Percentiles rank a stretch among this genome's conserved stretches.
These are phyloP conservation scores for Rhineura floridana DNA, from an alignment of 2,113 vertebrate genomes.

Conservation along the genomic window DNA sequence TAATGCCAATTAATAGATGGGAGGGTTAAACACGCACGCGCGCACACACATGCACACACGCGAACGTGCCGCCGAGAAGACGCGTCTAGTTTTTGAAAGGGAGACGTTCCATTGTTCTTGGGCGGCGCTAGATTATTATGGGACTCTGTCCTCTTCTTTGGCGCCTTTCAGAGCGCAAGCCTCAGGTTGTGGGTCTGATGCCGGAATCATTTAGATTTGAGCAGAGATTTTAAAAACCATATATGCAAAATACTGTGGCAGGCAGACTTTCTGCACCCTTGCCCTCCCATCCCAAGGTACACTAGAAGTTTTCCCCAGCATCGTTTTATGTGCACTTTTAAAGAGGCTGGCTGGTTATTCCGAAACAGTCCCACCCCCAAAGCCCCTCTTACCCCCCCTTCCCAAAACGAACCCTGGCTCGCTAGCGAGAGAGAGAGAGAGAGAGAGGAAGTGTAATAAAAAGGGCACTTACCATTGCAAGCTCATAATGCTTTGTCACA, in stretches of 20 bases:
- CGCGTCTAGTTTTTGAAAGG: not conserved
- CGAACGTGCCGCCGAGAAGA: not conserved
- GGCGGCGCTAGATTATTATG: not conserved
- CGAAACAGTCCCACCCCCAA: not conserved
- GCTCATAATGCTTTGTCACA: constrained; percentile 72
- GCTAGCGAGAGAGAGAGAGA: not conserved
- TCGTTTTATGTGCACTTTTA: not conserved
- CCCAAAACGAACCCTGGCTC: not conserved
- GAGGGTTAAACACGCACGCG: not conserved
- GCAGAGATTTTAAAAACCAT: not conserved
- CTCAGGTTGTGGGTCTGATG: constrained; percentile 15
- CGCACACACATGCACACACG: not conserved
- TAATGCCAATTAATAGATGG: not conserved
- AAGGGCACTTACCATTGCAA: constrained; percentile 76
- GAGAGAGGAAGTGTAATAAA: constrained; percentile 16
- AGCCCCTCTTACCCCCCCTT: not conserved
- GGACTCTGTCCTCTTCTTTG: not conserved
- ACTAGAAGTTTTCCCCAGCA: not conserved
- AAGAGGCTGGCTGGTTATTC: not conserved
- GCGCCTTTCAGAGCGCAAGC: not conserved
- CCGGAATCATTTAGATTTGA: constrained; percentile 16
- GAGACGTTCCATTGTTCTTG: constrained; percentile 31
- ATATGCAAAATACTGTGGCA: too few relatives aligned
- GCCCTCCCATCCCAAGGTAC: not conserved
- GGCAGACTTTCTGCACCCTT: too few relatives aligned